phyloP scores from a whole-genome alignment of 1,140 invertebrate species.

The Venturia canescens region DNA sequence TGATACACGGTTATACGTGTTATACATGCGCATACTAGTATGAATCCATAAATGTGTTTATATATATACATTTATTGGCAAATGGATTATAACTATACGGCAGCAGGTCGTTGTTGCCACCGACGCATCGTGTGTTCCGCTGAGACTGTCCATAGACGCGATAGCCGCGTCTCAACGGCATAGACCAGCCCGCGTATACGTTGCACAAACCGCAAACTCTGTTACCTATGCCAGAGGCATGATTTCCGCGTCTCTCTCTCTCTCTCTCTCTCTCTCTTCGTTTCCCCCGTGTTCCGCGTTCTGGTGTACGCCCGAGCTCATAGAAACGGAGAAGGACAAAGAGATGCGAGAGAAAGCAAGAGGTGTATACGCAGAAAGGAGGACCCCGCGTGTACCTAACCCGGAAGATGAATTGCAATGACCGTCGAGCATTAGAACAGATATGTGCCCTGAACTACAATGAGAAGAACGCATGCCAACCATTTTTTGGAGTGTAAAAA shows the following conservation, averaged over 20 bases:
- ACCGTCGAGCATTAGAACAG: constrained; percentile 29
- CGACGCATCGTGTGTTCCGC: constrained; percentile 22
- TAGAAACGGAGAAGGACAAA: background rate
- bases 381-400: constrained; percentile 26
- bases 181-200: constrained; percentile 11
- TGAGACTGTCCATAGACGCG: constrained; percentile 30
- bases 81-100: constrained; percentile 1
- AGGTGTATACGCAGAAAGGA: background rate
- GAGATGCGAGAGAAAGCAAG: background rate
- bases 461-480: background rate
- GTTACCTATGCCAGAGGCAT: constrained; percentile 66
- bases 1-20: constrained; percentile 38
- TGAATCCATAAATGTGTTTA: background rate
- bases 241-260: constrained; percentile 67
- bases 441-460: constrained; percentile 33
- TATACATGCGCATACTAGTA: constrained; percentile 46
- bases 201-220: constrained; percentile 58
- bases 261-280: constrained; percentile 44
- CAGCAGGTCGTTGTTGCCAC: background rate
- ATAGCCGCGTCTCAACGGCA: constrained; percentile 1
- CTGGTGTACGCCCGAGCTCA: constrained; percentile 31
- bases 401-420: constrained; percentile 43
- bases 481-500: background rate
- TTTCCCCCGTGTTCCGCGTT: background rate
- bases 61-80: too few relatives aligned